Base-by-base conservation (phyloP, 2,888 invertebrate species). In the Caenorhabditis sp. region DNA sequence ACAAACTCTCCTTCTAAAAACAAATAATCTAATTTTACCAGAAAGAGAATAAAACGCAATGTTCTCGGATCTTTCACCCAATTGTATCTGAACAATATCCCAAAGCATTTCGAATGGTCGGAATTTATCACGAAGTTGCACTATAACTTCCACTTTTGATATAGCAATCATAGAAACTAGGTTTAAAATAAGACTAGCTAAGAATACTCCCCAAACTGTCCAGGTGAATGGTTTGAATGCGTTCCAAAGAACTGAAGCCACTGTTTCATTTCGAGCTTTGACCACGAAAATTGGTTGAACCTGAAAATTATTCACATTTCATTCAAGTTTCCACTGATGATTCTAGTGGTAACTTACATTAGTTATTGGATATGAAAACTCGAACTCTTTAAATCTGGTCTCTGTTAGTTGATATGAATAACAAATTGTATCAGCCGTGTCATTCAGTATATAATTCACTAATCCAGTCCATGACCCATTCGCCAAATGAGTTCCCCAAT, bases 201-300 rank as follows among this genome's bases (percentile, higher is more conserved):
- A 38, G 26, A 83, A 59, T 21, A 67, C 61, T 10, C 76, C 21
- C 84, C 84, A 84, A 10, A 76, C 78, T 38, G 67, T 60, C 12
- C 53, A 59, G 7, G 76, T 67, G 56, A 82, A 84, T 43, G 83
- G 83, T 25, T 74, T 83, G 70, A 83, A 82, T 1, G 83, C 84
- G 61, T 83, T 84, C 83, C 83, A 84, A 4, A 84, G 60, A 0
- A 80, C 74, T 7, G 74, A 72, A 21, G 75, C 75, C 3, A 80
- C 63, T 17, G 65, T 70, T 62, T 71, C 69, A 14, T 53, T 56
- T 27, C 62, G 63, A 26, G 66, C 56, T 12, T 69, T 63, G 27
- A 75, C 80, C 1, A 70, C 77, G 62, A 70, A 80, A n/a, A 80
- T 67, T 12, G 80, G 80, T 56, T 80, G 80, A 10, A 80, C 72